phyloP scores from a whole-genome alignment of 2,113 vertebrate genomes.

The Anser brachyrhynchus region DNA sequence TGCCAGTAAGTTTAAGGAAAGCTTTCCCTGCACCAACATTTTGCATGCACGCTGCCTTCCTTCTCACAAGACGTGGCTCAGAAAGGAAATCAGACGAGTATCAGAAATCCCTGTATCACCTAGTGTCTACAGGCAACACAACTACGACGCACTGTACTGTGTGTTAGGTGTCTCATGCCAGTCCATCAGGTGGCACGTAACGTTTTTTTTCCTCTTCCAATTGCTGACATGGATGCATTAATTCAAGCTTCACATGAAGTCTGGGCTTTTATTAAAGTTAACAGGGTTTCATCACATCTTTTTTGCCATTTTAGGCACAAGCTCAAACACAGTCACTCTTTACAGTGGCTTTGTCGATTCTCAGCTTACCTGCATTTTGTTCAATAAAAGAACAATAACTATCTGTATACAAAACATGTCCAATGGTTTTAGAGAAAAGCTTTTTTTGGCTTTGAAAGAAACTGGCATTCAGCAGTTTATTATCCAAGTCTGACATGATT shows the following conservation, averaged over 20 bases:
- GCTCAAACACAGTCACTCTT: neutral
- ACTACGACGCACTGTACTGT: neutral
- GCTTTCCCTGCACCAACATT: neutral
- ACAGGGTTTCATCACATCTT: neutral
- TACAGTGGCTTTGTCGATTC: neutral
- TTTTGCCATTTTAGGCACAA: neutral
- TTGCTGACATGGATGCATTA: neutral
- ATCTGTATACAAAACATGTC: neutral
- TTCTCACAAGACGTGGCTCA: neutral
- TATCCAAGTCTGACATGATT: neutral
- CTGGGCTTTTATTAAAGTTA: neutral
- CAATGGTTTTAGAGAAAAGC: neutral
- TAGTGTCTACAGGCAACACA: neutral
- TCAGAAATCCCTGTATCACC: neutral
- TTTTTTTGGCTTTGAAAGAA: neutral
- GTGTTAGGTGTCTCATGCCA: neutral
- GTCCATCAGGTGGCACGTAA: neutral
- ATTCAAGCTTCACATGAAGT: neutral
- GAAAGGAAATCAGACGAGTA: neutral
- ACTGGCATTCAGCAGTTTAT: neutral
- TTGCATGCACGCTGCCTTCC: neutral
- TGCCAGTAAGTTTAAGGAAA: neutral
- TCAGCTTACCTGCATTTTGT: neutral
- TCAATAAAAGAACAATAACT: neutral
- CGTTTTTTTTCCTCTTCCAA: neutral